Base-by-base conservation (phyloP, 2,888 invertebrate species). In the Netelia inedita region DNA sequence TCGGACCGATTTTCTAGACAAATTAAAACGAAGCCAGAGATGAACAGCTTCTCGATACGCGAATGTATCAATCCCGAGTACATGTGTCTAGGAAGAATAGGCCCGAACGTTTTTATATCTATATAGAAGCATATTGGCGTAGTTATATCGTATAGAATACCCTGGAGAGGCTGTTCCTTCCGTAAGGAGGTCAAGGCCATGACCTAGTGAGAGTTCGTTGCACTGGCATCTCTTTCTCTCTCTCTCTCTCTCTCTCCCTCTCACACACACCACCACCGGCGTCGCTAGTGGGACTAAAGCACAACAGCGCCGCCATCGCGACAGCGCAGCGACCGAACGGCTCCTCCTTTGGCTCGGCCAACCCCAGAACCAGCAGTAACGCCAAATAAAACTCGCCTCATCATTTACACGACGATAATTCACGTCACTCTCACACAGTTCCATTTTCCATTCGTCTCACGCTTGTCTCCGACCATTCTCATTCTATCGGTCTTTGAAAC, bases 141-240 rank as follows among this genome's bases (percentile, higher is more conserved):
- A 73, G 66, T 21, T 80, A 46, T 74, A 50, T 68, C 35, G 76
- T 69, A 73, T 63, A 50, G 68, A 63, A 46, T 35, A 80, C 72
- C 11, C 65, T 78, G 81, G 68, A 81, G 78, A 81, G 76, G 90
- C 88, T 89, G 89, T 91, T 91, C 90, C 89, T 89, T 89, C 89
- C 72, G 88, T 88, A 91, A 92, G 89, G 90, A 92, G 92, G 92
- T 92, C 92, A 92, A 92, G 92, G 92, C 92, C 91, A 89, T 88
- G 92, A 92, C 92, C 92, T 88, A 92, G 91, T 92, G 89, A 86
- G 91, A 91, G 92, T 91, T 92, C 91, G 86, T 91, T 90, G 89
- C 87, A 88, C 86, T 86, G 78, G 79, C 80, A 63, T 69, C 78
- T 85, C 83, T 85, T 75, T 87, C 82, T 87, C 87, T 90, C 79